Conservation (phyloP, 2,113 vertebrate species). For the Phylloscopus trochilus region DNA sequence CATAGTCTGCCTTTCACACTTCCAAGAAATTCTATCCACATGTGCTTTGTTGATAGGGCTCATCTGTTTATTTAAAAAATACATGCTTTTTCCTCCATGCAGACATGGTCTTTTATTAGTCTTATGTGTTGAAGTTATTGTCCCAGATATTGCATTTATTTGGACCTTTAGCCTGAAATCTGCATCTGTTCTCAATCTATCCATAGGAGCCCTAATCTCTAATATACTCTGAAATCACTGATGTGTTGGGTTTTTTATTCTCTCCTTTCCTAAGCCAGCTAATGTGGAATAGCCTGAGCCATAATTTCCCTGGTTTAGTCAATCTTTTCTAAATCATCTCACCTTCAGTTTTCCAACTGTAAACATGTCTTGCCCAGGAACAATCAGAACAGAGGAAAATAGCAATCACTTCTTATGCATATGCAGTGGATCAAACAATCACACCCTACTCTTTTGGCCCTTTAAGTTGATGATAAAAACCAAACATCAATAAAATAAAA, state of each 20-base stretch:
- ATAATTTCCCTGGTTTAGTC: constrained; percentile 8
- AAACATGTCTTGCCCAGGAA: background rate
- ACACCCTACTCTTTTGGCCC: background rate
- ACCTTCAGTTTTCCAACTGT: background rate
- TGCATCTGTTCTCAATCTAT: background rate
- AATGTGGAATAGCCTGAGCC: background rate
- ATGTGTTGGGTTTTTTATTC: background rate
- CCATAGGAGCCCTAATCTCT: background rate
- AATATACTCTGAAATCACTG: background rate
- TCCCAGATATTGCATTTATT: background rate
- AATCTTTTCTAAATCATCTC: background rate
- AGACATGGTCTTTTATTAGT: background rate
- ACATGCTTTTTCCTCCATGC: rapidly evolving
- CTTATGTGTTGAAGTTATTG: background rate
- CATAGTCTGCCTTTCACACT: background rate
- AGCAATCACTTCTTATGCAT: background rate
- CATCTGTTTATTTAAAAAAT: constrained; percentile 8
- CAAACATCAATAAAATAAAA: background rate
- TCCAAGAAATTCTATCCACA: background rate
- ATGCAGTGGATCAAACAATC: background rate
- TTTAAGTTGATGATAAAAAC: background rate
- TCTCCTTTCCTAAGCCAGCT: background rate
- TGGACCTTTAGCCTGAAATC: background rate
- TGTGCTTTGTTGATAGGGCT: background rate
- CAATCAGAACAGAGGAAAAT: background rate